These are phyloP conservation scores for Piliocolobus tephrosceles DNA, from an alignment of 2,113 vertebrate genomes.

Conservation along the genomic window DNA sequence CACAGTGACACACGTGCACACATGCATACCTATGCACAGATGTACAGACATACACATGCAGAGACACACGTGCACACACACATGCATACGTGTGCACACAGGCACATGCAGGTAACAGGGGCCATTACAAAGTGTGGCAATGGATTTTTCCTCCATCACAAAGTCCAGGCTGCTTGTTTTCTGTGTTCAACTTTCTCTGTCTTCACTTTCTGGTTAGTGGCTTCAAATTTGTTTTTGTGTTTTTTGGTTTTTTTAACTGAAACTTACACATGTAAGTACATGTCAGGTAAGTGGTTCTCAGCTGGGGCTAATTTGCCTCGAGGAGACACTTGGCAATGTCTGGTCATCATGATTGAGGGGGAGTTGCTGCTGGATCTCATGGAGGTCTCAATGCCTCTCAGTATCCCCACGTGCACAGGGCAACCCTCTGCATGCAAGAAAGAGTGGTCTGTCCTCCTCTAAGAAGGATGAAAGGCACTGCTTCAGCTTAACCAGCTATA, in stretches of 20 bases:
- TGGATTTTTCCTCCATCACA: background rate
- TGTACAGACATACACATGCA: no score
- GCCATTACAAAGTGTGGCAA: no score
- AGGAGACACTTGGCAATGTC: background rate
- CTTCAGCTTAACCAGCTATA: no score
- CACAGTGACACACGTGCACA: no score
- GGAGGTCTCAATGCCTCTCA: no score
- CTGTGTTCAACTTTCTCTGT: background rate
- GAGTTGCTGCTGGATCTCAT: fast-evolving
- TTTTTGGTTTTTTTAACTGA: background rate
- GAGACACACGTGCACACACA: no score
- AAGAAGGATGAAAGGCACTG: no score
- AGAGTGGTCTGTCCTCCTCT: fast-evolving
- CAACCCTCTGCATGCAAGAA: background rate
- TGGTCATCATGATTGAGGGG: fast-evolving
- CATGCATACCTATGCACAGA: no score
- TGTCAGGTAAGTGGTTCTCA: background rate
- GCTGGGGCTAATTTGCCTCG: background rate
- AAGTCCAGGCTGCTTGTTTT: no score
- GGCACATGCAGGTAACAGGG: background rate
- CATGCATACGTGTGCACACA: no score
- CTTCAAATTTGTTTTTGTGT: background rate
- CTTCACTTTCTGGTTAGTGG: background rate
- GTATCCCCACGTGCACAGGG: fast-evolving
- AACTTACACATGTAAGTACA: background rate